A percentile compares a stretch with the other conserved stretches of the same genome.
Evolutionary conservation across 2,113 vertebrate species (phyloP).

Genomic region (Rhadina sibilatrix): DNA sequence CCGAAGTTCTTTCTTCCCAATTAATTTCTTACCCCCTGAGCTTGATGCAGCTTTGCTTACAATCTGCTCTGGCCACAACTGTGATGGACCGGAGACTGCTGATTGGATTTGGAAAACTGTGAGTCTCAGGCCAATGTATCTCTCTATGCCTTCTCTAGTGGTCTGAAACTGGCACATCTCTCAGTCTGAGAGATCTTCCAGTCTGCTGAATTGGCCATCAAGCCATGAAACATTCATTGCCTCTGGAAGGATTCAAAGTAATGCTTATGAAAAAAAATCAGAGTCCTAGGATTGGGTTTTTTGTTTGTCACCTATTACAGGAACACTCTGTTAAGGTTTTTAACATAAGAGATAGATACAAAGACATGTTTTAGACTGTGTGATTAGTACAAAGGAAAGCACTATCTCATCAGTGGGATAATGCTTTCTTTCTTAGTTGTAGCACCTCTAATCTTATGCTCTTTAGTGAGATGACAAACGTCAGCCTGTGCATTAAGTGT

Average conservation of each 20-base stretch:
- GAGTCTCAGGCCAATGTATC: neutral
- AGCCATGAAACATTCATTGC: neutral
- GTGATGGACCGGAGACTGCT: neutral
- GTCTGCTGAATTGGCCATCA: neutral
- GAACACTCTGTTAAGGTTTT: neutral
- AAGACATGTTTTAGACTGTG: neutral
- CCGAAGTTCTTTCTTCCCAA: neutral
- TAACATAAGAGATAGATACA: neutral
- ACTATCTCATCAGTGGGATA: neutral
- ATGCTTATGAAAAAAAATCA: neutral
- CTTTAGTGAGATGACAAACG: neutral
- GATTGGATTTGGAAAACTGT: neutral
- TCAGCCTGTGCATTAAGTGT: neutral
- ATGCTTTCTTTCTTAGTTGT: neutral
- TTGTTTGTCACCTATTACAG: neutral
- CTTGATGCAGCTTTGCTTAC: neutral
- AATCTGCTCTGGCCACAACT: neutral
- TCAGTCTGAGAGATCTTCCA: neutral
- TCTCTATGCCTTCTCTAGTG: neutral
- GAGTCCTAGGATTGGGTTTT: fast-evolving
- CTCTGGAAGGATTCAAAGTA: neutral
- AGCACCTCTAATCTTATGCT: neutral
- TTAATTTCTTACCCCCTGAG: neutral
- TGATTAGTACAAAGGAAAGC: neutral
- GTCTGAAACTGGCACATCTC: neutral